phyloP scores from a whole-genome alignment of 2,888 invertebrate genomes.

The Monoplex corrugatus region DNA sequence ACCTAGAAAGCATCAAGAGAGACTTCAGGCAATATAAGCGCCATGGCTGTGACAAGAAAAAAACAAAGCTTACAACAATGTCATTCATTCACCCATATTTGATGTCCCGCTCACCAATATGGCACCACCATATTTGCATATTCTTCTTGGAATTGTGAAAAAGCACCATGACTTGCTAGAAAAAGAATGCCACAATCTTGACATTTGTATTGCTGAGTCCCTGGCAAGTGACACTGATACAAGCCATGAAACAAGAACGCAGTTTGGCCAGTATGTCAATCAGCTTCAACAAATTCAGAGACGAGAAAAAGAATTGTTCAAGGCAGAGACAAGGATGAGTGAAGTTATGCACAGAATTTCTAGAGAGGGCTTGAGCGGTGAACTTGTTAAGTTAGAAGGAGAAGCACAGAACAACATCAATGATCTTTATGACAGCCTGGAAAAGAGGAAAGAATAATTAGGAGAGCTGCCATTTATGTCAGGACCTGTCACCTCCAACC shows the following conservation, averaged over 20 bases:
- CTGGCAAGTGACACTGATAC: background rate
- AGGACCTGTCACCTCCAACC: constrained; percentile 31
- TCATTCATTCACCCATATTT: background rate
- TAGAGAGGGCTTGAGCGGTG: no score
- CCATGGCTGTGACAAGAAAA: constrained; percentile 10
- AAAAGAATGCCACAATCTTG: background rate
- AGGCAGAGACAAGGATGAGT: background rate
- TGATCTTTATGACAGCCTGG: background rate
- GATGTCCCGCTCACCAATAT: background rate
- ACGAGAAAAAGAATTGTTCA: background rate
- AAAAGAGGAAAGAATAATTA: background rate
- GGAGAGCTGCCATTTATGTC: background rate
- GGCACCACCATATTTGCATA: constrained; percentile 38
- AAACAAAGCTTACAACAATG: constrained; percentile 20
- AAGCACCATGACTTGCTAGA: constrained; percentile 30
- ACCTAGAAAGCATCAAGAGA: background rate
- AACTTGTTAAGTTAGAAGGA: background rate
- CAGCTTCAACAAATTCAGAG: background rate
- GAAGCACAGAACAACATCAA: background rate
- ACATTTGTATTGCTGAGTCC: background rate
- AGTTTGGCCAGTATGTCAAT: background rate
- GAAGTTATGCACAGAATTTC: background rate
- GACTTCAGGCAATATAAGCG: background rate
- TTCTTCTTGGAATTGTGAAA: constrained; percentile 42
- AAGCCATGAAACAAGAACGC: background rate